Conservation (phyloP, 2,113 vertebrate genomes). For the Saccopteryx leptura region DNA sequence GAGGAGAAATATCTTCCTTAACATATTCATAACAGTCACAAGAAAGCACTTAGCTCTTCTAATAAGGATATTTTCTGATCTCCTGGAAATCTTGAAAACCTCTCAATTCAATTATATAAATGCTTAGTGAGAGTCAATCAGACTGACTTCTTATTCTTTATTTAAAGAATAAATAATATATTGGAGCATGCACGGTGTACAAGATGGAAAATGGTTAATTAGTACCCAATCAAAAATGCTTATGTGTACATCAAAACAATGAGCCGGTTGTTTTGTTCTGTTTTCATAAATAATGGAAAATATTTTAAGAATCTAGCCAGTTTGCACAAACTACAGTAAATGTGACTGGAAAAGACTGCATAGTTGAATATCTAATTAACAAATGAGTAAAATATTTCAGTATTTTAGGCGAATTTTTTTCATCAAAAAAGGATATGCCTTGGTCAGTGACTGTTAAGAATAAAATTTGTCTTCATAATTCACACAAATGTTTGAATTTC, state of each 20-base stretch:
- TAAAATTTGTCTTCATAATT: constrained; percentile 3
- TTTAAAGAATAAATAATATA: neutral
- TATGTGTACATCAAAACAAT: neutral
- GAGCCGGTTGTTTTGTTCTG: neutral
- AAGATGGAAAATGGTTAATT: neutral
- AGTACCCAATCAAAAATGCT: neutral
- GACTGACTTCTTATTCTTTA: neutral
- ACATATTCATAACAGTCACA: constrained; percentile 26
- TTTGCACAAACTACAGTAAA: neutral
- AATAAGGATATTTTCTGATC: neutral
- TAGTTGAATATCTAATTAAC: neutral
- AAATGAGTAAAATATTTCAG: neutral
- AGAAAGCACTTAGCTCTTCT: neutral
- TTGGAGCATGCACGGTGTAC: neutral
- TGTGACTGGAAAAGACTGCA: neutral
- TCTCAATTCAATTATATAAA: neutral
- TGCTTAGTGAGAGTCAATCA: neutral
- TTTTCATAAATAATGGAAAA: constrained; percentile 24
- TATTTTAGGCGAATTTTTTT: neutral
- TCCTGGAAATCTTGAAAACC: constrained; percentile 3
- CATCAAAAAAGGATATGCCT: neutral
- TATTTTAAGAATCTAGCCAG: neutral
- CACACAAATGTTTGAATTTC: constrained; percentile 26
- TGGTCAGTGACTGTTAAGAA: neutral
- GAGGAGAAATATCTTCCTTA: neutral